phyloP scores from a whole-genome alignment of 2,113 vertebrate species.

The Sylvia atricapilla region DNA sequence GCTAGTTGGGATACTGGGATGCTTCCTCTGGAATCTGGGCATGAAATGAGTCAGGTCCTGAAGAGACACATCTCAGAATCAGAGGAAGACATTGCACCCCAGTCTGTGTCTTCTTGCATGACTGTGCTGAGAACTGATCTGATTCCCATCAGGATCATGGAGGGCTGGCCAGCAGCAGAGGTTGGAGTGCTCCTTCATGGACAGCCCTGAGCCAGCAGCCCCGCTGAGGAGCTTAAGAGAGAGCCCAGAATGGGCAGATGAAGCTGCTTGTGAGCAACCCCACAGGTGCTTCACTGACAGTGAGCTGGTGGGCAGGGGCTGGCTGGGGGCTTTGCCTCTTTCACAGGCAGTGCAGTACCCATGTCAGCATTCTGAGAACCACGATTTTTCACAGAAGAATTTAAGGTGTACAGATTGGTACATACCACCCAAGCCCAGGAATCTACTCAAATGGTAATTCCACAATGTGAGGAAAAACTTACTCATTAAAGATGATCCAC shows the following conservation, averaged over 20 bases:
- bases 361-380: neutral
- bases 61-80: neutral
- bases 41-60: rapidly evolving
- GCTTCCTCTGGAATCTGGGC: neutral
- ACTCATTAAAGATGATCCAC: neutral
- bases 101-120: neutral
- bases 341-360: neutral
- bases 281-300: neutral
- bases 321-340: neutral
- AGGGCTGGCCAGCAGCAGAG: neutral
- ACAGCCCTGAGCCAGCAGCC: neutral
- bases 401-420: neutral
- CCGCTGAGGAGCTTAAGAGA: neutral
- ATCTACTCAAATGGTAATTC: neutral
- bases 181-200: neutral
- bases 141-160: neutral
- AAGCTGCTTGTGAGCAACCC: neutral
- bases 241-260: neutral
- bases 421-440: rapidly evolving
- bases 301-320: neutral
- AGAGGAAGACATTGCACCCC: neutral
- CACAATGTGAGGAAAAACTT: neutral
- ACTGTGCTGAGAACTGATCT: neutral
- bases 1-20: neutral
- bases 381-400: neutral